Evolutionary conservation across 2,113 vertebrate genomes (phyloP).

Genomic region (Ploceus nigricollis): DNA sequence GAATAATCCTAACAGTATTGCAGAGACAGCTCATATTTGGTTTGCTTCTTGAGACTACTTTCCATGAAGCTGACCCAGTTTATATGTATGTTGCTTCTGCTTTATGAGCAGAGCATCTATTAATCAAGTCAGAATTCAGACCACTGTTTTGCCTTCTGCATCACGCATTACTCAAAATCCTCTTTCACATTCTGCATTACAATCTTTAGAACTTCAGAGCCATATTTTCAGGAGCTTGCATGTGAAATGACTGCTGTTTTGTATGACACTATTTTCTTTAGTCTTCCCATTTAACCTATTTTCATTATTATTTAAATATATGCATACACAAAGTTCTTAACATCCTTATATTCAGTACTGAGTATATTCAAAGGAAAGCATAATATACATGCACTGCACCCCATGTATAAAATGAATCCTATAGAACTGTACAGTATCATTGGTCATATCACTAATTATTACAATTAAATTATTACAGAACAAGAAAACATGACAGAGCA

Average conservation of each 20-base stretch:
- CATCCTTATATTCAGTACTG: neutral
- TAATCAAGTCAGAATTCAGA: neutral
- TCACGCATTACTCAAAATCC: neutral
- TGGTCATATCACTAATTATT: neutral
- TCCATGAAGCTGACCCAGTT: neutral
- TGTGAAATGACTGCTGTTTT: neutral
- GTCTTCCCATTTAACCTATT: neutral
- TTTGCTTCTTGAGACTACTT: slow-evolving; percentile 4
- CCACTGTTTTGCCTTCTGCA: neutral
- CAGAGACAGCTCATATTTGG: neutral
- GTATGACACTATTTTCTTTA: neutral
- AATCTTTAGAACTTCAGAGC: neutral
- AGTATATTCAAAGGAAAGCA: neutral
- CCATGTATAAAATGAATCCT: neutral
- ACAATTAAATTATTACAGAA: neutral
- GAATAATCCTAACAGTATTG: neutral
- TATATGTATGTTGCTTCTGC: neutral
- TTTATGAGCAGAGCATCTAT: neutral
- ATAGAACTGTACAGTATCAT: neutral
- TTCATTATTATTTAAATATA: neutral
- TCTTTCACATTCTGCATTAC: neutral
- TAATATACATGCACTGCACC: neutral
- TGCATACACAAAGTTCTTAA: neutral
- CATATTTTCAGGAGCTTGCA: neutral
- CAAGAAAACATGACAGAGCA: neutral